Conservation (phyloP, 2,113 vertebrate genomes). For the Eptesicus fuscus region DNA sequence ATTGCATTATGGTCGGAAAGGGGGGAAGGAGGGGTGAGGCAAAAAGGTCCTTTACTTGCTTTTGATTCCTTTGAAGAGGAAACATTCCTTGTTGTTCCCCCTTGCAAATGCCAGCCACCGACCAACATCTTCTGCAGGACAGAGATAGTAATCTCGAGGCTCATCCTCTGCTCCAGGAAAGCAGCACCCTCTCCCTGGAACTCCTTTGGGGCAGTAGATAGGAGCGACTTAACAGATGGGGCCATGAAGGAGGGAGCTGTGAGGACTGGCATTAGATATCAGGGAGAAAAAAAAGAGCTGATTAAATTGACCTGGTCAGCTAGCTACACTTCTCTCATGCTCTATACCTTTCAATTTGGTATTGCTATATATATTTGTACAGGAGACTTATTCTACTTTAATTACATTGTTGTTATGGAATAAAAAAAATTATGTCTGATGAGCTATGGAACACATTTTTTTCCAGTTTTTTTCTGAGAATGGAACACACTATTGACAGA, state of each 20-base stretch:
- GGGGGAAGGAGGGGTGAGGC: not conserved
- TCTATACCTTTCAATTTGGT: not conserved
- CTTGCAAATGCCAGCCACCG: conserved; percentile 22
- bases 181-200: not conserved
- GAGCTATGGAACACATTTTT: not conserved
- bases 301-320: not conserved
- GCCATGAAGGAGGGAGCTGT: not conserved
- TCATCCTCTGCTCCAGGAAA: conserved; percentile 5
- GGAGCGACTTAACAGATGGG: not conserved
- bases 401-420: not conserved
- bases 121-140: not conserved
- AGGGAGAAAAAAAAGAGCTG: not conserved
- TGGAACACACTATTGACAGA: not conserved
- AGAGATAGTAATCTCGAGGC: conserved; percentile 42
- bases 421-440: not conserved
- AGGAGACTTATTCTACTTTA: not conserved
- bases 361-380: not conserved
- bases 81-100: not conserved
- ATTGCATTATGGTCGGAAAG: conserved; percentile 12
- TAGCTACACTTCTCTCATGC: not conserved
- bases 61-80: conserved; percentile 49
- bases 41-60: not conserved
- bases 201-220: not conserved
- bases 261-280: not conserved
- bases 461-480: not conserved